A percentile compares a stretch with the other conserved stretches of the same genome.
These are phyloP conservation scores for Paelopatides confundens DNA, from an alignment of 53 echinoderm and acorn worm genomes.

Conservation along the genomic window DNA sequence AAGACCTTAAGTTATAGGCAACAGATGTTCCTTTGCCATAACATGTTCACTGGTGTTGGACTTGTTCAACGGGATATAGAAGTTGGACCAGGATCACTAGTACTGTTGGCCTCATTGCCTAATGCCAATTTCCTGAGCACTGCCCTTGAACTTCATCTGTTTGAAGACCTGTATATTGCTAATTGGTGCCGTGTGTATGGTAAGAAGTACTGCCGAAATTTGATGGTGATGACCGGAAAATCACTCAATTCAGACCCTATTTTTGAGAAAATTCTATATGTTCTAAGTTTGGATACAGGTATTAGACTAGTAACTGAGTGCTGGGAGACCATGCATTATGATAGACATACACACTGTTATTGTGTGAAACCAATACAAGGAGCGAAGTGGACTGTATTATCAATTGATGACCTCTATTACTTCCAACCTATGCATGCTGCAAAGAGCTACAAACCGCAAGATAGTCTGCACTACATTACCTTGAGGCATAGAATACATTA, in stretches of 20 bases:
- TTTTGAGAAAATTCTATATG: constrained; percentile 37
- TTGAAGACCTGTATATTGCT: constrained; percentile 68
- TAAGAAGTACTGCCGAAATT: constrained; percentile 28
- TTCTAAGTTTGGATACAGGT: constrained; percentile 8
- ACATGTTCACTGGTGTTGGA: background rate
- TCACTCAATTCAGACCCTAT: constrained; percentile 45
- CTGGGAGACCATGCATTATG: background rate
- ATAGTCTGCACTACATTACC: background rate
- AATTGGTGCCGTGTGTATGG: constrained; percentile 53
- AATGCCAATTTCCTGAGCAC: background rate
- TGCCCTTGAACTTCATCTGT: background rate
- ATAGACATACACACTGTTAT: constrained; percentile 37
- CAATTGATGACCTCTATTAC: constrained; percentile 53
- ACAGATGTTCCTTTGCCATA: constrained; percentile 50
- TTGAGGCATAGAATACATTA: no score
- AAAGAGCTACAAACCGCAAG: constrained; percentile 36
- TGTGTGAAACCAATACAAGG: background rate
- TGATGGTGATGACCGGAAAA: constrained; percentile 54
- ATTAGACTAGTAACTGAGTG: constrained; percentile 10
- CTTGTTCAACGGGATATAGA: background rate
- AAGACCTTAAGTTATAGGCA: constrained; percentile 57
- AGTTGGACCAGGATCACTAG: constrained; percentile 51
- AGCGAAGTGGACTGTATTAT: background rate
- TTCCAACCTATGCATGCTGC: constrained; percentile 59
- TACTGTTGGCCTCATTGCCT: constrained; percentile 30